Base-by-base conservation (phyloP, 2,113 vertebrate species). In the Leptobrachium leishanense region DNA sequence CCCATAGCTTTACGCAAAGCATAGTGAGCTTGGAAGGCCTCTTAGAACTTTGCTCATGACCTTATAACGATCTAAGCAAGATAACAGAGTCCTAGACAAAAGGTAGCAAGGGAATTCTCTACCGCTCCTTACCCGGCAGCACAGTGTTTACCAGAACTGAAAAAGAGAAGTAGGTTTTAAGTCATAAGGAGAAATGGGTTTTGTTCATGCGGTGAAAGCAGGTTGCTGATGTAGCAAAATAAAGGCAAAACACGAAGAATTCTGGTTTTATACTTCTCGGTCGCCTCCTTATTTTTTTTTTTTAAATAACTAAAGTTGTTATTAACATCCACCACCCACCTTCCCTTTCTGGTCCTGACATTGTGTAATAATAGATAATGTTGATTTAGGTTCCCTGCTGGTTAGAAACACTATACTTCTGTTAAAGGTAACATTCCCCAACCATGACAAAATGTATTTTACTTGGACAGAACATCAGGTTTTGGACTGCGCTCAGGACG, bases 361-460 rank as follows among this genome's bases (percentile, higher is more conserved):
- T 92, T 92, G 91, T 92, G 92, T 93, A 94, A 91, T 92, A 95
- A 94, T 91, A 94, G 93, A 94, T 92, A 95, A 94, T 96, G 95
- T 98, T 96, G 94, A 95, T 93, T 93, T 93, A 90, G 94, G 94
- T 94, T 97, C 96, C 95, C 95, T 89, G 88, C 92, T 92, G 95
- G 90, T 92, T 91, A 93, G 93, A 92, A 95, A 94, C 92, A 92
- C 94, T 94, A 94, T 92, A 95, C 92, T 95, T 95, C 94, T 95
- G 91, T 87, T 88, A 95, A 95, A 96, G 95, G 95, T 96, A 95
- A 95, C 94, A 93, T 96, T 95, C 95, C 95, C 94, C 88, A 95
- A 92, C 92, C 92, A 95, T 98, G 96, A 98, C 94, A 95, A 94
- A 97, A 97, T 97, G 92, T 97, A 94, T 98, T 98, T 98, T 93